Conservation (phyloP, 92 coral and sea anemone species). For the Plumapathes pennacea region DNA sequence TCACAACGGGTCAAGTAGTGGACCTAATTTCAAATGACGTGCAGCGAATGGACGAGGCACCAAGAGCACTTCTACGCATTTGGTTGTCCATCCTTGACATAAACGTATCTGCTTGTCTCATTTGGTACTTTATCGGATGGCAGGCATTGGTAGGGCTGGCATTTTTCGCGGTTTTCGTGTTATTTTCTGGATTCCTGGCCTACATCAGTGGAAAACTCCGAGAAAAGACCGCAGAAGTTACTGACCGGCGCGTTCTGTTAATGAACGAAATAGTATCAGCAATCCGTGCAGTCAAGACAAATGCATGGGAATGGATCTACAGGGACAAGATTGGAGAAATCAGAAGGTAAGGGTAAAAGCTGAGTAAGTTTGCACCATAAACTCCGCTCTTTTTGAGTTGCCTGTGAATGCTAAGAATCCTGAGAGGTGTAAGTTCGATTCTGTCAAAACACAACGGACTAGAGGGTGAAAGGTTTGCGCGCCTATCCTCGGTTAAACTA, state of each 20-base stretch:
- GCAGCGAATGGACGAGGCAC: background rate
- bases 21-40: constrained; percentile 9
- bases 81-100: background rate
- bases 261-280: constrained; percentile 5
- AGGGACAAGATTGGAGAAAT: background rate
- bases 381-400: too few species aligned
- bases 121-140: constrained; percentile 1
- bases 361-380: too few species aligned
- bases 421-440: too few species aligned
- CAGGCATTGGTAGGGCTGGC: background rate
- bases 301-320: background rate
- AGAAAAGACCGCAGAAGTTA: background rate
- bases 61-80: background rate
- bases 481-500: too few species aligned
- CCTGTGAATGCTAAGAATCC: too few species aligned
- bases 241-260: background rate
- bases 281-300: constrained; percentile 6
- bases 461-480: too few species aligned
- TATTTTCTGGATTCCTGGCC: background rate
- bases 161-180: background rate
- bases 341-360: constrained; percentile 6
- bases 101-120: background rate
- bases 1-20: constrained; percentile 1
- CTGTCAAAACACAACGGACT: too few species aligned
- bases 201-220: background rate